Evolutionary conservation across 2,888 invertebrate genomes (phyloP).

Genomic region (Chloroclystis v-ata): DNA sequence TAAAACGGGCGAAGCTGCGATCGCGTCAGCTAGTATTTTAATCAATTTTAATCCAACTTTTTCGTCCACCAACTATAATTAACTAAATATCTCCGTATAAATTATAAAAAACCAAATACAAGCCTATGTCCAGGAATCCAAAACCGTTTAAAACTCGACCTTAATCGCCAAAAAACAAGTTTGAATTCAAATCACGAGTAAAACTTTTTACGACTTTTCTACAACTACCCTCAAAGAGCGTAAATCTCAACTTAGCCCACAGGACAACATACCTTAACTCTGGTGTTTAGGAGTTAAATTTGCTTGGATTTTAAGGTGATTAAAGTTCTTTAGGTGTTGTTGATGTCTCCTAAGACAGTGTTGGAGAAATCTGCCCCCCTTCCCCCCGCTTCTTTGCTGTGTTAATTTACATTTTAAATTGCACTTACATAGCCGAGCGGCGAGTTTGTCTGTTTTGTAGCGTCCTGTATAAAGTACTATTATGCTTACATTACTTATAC

Average conservation of each 20-base stretch:
- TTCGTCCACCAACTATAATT: conserved; percentile 38
- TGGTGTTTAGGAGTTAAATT: conserved; percentile 9
- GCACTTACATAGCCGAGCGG: conserved; percentile 76
- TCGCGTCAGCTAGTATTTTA: conserved; percentile 18
- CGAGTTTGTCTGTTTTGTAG: conserved; percentile 68
- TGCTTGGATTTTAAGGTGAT: background rate
- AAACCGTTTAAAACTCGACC: conserved; percentile 34
- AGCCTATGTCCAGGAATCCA: conserved; percentile 41
- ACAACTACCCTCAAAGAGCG: conserved; percentile 2
- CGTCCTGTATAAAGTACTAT: conserved; percentile 43
- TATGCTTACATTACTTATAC: background rate
- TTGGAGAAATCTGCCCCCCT: conserved; percentile 51
- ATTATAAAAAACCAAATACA: conserved; percentile 60
- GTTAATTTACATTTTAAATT: conserved; percentile 80
- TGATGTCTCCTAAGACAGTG: conserved; percentile 62
- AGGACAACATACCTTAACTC: conserved; percentile 18
- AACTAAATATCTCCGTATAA: conserved; percentile 65
- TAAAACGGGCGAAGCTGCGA: no score
- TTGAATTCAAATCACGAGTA: conserved; percentile 27
- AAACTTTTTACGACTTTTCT: conserved; percentile 35
- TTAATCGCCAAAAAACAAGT: conserved; percentile 22
- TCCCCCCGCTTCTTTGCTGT: conserved; percentile 73
- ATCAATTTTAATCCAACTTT: conserved; percentile 16
- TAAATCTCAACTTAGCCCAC: background rate
- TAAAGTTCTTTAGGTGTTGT: conserved; percentile 6